Evolutionary conservation across 2,113 vertebrate genomes (phyloP).

Genomic region (Zosterops lateralis): DNA sequence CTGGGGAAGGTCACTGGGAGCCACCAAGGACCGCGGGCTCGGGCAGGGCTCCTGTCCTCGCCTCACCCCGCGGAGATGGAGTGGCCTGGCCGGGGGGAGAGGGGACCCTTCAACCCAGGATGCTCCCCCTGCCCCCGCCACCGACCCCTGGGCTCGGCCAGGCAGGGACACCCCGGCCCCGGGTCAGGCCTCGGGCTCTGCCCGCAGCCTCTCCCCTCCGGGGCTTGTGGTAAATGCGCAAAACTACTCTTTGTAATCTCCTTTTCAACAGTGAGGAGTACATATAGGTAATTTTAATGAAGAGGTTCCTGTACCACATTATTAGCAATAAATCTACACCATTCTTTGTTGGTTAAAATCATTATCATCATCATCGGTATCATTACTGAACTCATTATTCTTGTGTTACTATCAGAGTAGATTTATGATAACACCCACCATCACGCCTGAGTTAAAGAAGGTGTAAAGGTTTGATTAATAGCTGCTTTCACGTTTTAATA

Average conservation of each 20-base stretch:
- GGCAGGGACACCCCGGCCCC: neutral
- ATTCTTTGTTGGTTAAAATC: conserved; percentile 88
- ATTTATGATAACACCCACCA: conserved; percentile 85
- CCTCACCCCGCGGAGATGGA: neutral
- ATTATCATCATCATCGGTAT: conserved; percentile 89
- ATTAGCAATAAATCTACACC: conserved; percentile 90
- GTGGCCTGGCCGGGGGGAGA: neutral
- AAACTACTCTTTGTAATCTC: conserved; percentile 49
- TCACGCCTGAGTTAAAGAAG: conserved; percentile 85
- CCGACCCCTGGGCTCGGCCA: neutral
- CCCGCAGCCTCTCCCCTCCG: neutral
- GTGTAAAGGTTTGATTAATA: conserved; percentile 89
- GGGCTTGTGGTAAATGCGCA: conserved; percentile 9
- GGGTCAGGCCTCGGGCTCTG: neutral
- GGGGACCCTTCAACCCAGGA: neutral
- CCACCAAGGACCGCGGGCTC: neutral
- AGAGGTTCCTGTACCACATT: conserved; percentile 85
- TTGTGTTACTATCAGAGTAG: conserved; percentile 86
- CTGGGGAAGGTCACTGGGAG: neutral
- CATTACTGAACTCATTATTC: conserved; percentile 91
- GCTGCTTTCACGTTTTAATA: conserved; percentile 84
- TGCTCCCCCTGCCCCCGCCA: neutral
- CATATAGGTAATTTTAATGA: conserved; percentile 83
- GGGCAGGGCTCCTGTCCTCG: neutral
- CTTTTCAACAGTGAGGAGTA: conserved; percentile 71